Conservation (phyloP, 1,140 invertebrate species). For the Drosophila nigrodunni region DNA sequence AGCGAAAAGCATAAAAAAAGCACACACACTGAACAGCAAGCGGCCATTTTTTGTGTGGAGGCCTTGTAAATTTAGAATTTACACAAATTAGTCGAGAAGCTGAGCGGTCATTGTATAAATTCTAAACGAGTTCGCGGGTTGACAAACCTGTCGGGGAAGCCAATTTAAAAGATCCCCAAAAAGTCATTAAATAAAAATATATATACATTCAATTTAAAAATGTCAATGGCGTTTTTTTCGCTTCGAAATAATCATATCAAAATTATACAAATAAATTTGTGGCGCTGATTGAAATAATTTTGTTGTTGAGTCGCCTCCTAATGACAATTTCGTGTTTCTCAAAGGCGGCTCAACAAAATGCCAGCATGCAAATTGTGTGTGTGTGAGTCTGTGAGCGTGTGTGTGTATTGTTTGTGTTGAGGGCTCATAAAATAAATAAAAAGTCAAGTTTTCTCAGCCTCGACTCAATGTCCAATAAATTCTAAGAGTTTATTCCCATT, state of each 20-base stretch:
- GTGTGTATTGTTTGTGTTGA: slow-evolving; percentile 27
- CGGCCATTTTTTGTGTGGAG: slow-evolving; percentile 73
- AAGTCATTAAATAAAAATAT: slow-evolving; percentile 26
- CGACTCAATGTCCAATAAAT: slow-evolving; percentile 70
- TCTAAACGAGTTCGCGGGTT: slow-evolving; percentile 66
- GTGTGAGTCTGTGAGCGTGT: slow-evolving; percentile 28
- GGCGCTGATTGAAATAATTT: slow-evolving; percentile 37
- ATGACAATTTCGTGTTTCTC: slow-evolving; percentile 76
- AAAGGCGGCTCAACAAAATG: slow-evolving; percentile 64
- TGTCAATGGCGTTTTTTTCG: slow-evolving; percentile 59
- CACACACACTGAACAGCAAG: slow-evolving; percentile 28
- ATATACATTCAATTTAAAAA: slow-evolving; percentile 22
- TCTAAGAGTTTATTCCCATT: slow-evolving; percentile 76
- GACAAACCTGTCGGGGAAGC: slow-evolving; percentile 64
- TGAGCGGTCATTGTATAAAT: slow-evolving; percentile 67
- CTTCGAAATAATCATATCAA: slow-evolving; percentile 40
- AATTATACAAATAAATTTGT: slow-evolving; percentile 40
- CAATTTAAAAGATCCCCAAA: slow-evolving; percentile 52
- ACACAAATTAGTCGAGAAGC: slow-evolving; percentile 69
- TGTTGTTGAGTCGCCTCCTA: slow-evolving; percentile 48
- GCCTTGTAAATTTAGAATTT: slow-evolving; percentile 75
- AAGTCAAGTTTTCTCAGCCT: slow-evolving; percentile 20
- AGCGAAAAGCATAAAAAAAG: slow-evolving; percentile 32
- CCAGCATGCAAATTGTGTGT: slow-evolving; percentile 68
- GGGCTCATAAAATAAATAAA: slow-evolving; percentile 72